A percentile compares a stretch with the other conserved stretches of the same genome.
These are phyloP conservation scores for Todus mexicanus DNA, from an alignment of 2,797 vertebrate genomes.

Conservation along the genomic window DNA sequence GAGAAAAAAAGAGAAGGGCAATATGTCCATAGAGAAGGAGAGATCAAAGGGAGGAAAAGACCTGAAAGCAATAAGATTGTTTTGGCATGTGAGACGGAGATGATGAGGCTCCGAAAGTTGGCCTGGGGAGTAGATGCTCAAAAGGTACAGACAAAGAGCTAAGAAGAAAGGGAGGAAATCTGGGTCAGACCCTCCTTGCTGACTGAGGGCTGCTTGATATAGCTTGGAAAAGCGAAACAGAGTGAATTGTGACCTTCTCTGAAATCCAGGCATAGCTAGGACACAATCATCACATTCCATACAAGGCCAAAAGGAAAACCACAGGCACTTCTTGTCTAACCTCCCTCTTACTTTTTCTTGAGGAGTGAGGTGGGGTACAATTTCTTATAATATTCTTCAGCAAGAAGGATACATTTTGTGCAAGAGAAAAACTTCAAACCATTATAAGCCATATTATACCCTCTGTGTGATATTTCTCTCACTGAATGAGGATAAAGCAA, in stretches of 20 bases:
- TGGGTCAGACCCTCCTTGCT: conserved; percentile 53
- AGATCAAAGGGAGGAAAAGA: conserved; percentile 27
- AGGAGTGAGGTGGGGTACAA: neutral
- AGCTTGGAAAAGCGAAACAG: neutral
- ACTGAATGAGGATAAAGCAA: neutral
- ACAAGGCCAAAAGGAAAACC: neutral
- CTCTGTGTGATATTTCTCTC: neutral
- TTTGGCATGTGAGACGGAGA: conserved; percentile 40
- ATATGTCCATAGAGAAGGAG: conserved; percentile 10
- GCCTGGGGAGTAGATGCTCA: neutral
- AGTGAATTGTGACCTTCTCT: neutral
- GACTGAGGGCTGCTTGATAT: neutral
- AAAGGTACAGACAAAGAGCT: neutral
- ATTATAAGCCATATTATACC: neutral
- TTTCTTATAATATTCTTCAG: neutral
- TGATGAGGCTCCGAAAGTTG: conserved; percentile 39
- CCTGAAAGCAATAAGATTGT: conserved; percentile 43
- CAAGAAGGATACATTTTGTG: neutral
- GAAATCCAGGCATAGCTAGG: neutral
- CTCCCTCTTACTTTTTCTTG: neutral
- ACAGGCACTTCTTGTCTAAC: neutral
- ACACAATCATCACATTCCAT: neutral
- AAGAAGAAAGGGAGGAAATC: neutral
- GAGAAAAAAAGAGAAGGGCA: conserved; percentile 22
- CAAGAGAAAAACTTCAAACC: neutral